Base-by-base conservation (phyloP, 2,888 invertebrate genomes). In the Bhutanitis thaidina region DNA sequence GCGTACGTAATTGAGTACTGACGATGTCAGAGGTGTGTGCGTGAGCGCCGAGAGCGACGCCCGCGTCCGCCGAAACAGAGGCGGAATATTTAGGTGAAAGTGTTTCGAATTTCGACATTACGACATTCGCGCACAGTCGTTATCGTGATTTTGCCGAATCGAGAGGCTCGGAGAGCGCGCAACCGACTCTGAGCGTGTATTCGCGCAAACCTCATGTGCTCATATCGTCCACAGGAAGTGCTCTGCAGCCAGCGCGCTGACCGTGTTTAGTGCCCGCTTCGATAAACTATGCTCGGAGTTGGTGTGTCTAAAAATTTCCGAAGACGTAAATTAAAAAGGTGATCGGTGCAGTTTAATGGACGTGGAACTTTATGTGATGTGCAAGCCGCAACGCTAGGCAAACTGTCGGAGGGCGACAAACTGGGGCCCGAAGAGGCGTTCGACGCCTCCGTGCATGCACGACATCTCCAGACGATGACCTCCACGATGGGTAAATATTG, bases 61-160 rank as follows among this genome's bases (percentile, higher is more conserved):
- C 88, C 88, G 88, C 86, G 87, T 86, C 83, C 77, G 85, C 85
- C 86, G 85, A 88, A 88, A 83, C 87, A 75, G 85, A 86, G 87
- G 78, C 88, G 86, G 88, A 87, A 89, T 89, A 89, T 89, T 89
- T 89, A 89, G 89, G 89, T 88, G 89, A 89, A 89, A 89, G 89
- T 89, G 87, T 89, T 89, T 89, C 89, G 84, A 89, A 89, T 89
- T 89, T 89, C 88, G 88, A 80, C 86, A 87, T 88, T 87, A 88
- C 88, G 87, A 89, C 88, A 89, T 88, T 88, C 74, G 87, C 85
- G 88, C 86, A 84, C 89, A 89, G 89, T 89, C 85, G 86, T 89
- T 89, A 89, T 89, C 88, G 89, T 85, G 88, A 85, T 85, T 89
- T 84, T 85, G 89, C 87, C 88, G 89, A 89, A 89, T 80, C 86